Evolutionary conservation across 2,113 vertebrate genomes (phyloP), one percentile per base, ranked within the genome.

Genomic region (Smithornis capensis): DNA sequence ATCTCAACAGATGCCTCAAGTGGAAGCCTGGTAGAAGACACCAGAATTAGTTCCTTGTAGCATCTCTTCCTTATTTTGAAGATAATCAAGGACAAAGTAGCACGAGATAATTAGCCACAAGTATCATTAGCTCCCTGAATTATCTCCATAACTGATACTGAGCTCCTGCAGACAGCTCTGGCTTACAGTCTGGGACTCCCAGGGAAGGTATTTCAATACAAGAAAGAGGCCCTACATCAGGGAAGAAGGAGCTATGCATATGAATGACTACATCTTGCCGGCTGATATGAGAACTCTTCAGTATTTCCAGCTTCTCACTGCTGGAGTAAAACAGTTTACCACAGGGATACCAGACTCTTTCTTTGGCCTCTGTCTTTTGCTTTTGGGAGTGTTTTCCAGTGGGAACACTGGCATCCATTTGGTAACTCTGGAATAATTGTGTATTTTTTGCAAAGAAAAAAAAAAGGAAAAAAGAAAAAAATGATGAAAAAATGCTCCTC

Each of bases 121-220:
- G 86, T 89, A 96, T 75, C 87, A 87, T 82, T 78, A 92, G 80
- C 68, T 94, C 53, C 69, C 69, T 70, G 80, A 92, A 94, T 89
- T 62, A 59, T 56, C 77, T 75, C 57, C 56, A 62, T 28, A 86
- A 84, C 64, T 75, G 86, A 90, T 91, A 78, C 24, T 0, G 2
- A 92, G 64, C 83, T 94, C 87, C 92, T 91, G 89, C 83, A 63
- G 92, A 87, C 94, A 78, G 83, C 69, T 47, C 47, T 68, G 83
- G 60, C 80, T 92, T 78, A 77, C 33, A 77, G 80, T 62, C 59
- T 52, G 33, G 0, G 3, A 37, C 89, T 92, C 83, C 86, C 80
- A 60, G 83, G 91, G 86, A 93, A 92, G 60, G 35, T 52, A 75
- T 75, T 94, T 87, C 73, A 86, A 60, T 38, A 75, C 44, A 82